Conservation (phyloP, 2,113 vertebrate species). For the Gobio gobio region DNA sequence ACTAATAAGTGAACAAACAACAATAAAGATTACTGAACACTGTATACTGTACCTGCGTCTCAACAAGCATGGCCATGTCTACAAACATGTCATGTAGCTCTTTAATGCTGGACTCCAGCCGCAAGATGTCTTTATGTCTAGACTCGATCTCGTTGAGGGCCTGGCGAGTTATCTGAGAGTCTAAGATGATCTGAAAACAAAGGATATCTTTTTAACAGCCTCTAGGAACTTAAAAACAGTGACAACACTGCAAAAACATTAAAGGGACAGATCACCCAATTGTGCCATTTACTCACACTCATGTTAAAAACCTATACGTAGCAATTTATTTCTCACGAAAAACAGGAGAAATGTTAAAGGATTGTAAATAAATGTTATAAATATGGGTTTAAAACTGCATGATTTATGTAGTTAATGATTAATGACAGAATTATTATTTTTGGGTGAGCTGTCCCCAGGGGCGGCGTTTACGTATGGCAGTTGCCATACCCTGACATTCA, state of each 20-base stretch:
- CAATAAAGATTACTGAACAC: not conserved
- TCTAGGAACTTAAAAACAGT: not conserved
- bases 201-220: not conserved
- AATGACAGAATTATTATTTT: not conserved
- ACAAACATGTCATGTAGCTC: slow-evolving; percentile 93
- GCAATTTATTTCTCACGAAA: not conserved
- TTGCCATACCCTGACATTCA: too few species aligned
- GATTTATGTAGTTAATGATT: not conserved
- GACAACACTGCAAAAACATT: not conserved
- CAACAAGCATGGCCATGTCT: slow-evolving; percentile 96
- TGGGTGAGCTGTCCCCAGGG: not conserved
- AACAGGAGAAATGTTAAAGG: not conserved
- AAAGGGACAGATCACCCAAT: not conserved
- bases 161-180: slow-evolving; percentile 91
- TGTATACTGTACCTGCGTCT: slow-evolving; percentile 84
- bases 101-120: slow-evolving; percentile 90
- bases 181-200: slow-evolving; percentile 87
- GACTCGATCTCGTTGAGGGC: slow-evolving; percentile 95
- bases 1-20: not conserved
- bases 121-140: slow-evolving; percentile 92
- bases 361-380: not conserved
- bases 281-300: not conserved
- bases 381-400: not conserved
- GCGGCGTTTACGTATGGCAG: too few species aligned
- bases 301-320: not conserved